Evolutionary conservation across 2,797 vertebrate genomes (phyloP).

Genomic region (Anomalospiza imberbis): DNA sequence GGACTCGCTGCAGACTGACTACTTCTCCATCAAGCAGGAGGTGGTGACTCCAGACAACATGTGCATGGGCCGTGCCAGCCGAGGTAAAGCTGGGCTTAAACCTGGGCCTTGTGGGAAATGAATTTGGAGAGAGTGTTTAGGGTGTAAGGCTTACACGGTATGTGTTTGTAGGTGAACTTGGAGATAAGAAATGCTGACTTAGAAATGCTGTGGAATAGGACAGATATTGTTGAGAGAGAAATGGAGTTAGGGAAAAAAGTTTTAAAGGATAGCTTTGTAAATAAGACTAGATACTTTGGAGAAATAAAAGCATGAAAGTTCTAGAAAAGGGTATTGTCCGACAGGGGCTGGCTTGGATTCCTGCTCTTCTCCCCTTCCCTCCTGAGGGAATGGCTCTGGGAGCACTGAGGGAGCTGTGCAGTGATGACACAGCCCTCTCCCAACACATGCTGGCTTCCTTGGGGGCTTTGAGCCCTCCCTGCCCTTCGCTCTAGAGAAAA

Average conservation of each 20-base stretch:
- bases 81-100: constrained; percentile 81
- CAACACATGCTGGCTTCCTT: neutral
- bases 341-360: neutral
- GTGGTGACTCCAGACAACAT: constrained; percentile 97
- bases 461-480: neutral
- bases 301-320: neutral
- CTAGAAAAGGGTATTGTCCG: neutral
- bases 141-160: neutral
- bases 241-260: neutral
- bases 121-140: neutral
- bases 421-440: neutral
- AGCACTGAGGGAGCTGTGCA: rapidly evolving
- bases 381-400: neutral
- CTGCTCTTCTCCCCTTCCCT: neutral
- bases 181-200: neutral
- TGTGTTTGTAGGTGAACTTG: neutral
- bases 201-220: neutral
- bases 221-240: neutral
- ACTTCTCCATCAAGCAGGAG: constrained; percentile 96
- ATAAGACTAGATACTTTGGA: neutral
- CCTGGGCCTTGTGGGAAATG: neutral
- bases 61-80: constrained; percentile 95
- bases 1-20: constrained; percentile 89
- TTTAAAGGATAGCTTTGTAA: neutral
- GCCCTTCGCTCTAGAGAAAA: neutral